These are phyloP conservation scores for Macropus fuliginosus DNA, from an alignment of 2,797 vertebrate genomes.

Conservation along the genomic window DNA sequence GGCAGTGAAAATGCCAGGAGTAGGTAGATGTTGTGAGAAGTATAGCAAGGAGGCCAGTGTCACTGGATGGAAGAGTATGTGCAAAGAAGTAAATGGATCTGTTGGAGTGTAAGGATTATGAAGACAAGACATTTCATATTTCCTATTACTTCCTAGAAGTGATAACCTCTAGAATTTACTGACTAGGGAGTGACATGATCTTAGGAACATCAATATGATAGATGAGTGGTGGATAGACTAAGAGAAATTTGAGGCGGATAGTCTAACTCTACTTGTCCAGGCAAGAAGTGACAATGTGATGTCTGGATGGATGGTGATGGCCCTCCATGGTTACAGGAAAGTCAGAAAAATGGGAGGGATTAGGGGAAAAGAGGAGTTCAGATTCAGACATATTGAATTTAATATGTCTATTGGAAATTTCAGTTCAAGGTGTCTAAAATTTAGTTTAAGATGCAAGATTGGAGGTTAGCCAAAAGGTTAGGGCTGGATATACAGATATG, in stretches of 20 bases:
- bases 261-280: background rate
- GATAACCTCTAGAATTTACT: background rate
- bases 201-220: background rate
- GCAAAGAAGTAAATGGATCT: background rate
- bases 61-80: background rate
- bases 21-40: background rate
- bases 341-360: background rate
- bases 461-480: background rate
- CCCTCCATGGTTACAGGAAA: background rate
- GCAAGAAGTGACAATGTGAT: background rate
- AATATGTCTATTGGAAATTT: background rate
- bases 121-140: background rate
- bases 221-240: background rate
- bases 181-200: background rate
- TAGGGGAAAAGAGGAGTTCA: background rate
- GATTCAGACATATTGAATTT: background rate
- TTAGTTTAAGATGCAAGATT: background rate
- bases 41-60: background rate
- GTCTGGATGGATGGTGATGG: background rate
- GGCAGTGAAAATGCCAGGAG: background rate
- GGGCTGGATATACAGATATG: background rate
- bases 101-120: background rate
- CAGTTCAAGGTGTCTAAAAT: too few species aligned
- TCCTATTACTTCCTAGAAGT: background rate
- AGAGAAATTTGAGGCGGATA: too few species aligned